Conservation (phyloP, 2,797 vertebrate genomes). For the Cetoscarus ocellatus region DNA sequence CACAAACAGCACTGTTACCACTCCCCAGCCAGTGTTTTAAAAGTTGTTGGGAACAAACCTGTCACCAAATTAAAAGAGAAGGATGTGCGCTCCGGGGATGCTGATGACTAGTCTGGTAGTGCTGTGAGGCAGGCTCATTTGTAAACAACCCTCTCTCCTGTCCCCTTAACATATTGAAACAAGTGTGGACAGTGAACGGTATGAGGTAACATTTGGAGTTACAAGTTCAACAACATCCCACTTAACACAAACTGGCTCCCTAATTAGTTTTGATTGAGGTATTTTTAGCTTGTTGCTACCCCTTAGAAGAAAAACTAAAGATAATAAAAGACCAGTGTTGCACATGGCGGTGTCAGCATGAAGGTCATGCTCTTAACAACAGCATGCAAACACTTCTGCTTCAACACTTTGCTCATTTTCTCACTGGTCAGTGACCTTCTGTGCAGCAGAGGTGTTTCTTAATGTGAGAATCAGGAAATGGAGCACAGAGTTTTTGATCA, state of each 20-base stretch:
- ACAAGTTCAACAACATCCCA: conserved; percentile 1
- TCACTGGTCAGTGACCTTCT: not conserved
- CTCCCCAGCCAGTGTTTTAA: conserved; percentile 19
- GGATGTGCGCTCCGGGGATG: conserved; percentile 16
- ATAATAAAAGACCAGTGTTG: conserved; percentile 1
- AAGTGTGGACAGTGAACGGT: conserved; percentile 17
- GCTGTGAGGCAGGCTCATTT: conserved; percentile 36
- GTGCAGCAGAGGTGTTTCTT: conserved; percentile 6
- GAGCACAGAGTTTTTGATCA: not conserved
- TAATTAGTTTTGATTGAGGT: conserved; percentile 45
- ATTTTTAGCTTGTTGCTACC: not conserved
- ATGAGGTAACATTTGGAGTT: conserved; percentile 31
- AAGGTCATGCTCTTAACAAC: conserved; percentile 37
- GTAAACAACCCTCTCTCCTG: conserved; percentile 23
- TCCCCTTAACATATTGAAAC: conserved; percentile 22
- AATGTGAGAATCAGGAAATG: conserved; percentile 5
- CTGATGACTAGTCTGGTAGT: conserved; percentile 21
- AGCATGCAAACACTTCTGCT: not conserved
- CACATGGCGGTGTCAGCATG: conserved; percentile 8
- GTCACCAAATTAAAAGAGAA: conserved; percentile 51
- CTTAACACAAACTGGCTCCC: conserved; percentile 15
- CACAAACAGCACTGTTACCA: conserved; percentile 7
- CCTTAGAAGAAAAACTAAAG: conserved; percentile 16
- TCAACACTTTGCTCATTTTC: not conserved
- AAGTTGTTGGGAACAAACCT: conserved; percentile 19